Conservation (phyloP, 2,888 invertebrate genomes). For the Eupithecia insigniata region DNA sequence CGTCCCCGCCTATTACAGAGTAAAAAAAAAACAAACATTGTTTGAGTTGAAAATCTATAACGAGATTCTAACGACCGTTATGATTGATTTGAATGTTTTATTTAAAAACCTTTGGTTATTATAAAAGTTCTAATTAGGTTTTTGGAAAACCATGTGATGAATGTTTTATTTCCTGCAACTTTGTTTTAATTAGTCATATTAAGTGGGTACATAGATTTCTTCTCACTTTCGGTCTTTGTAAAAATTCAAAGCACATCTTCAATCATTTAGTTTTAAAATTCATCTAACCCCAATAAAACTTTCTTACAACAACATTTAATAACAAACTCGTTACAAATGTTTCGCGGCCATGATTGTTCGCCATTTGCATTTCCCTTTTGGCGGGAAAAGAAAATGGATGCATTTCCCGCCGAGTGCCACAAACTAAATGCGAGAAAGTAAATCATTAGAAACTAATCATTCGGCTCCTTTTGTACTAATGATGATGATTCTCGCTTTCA, state of each 20-base stretch:
- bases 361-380: conserved; percentile 72
- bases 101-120: conserved; percentile 21
- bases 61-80: conserved; percentile 55
- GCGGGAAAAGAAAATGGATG: conserved; percentile 68
- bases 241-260: background rate
- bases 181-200: background rate
- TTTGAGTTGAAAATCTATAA: conserved; percentile 60
- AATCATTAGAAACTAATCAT: conserved; percentile 68
- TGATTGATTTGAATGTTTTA: conserved; percentile 51
- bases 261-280: background rate
- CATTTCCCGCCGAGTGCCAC: conserved; percentile 64
- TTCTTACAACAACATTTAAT: conserved; percentile 13
- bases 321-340: conserved; percentile 22
- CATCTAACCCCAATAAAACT: conserved; percentile 1
- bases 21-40: conserved; percentile 56
- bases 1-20: conserved; percentile 51
- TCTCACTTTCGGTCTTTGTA: background rate
- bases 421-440: conserved; percentile 65
- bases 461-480: conserved; percentile 47
- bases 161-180: background rate
- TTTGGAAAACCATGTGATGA: background rate
- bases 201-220: background rate
- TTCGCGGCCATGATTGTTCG: conserved; percentile 43
- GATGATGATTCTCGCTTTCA: conserved; percentile 29
- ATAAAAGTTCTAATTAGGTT: conserved; percentile 8